Conservation (phyloP, 1,140 invertebrate species). For the Brachionus plicatilis region DNA sequence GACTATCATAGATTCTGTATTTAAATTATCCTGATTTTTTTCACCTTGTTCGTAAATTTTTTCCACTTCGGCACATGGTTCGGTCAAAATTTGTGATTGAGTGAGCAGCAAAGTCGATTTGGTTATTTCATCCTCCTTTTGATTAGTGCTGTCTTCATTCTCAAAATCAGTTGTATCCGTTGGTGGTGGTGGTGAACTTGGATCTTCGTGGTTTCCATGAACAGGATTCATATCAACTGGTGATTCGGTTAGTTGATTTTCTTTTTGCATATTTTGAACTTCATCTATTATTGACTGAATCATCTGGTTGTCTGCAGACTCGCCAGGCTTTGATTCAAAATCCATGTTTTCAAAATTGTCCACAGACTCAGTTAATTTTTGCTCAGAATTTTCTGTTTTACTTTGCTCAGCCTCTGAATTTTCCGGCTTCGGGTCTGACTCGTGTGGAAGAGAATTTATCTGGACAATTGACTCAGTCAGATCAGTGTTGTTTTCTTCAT, state of each 20-base stretch:
- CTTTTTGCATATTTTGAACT: background rate
- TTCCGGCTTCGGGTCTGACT: background rate
- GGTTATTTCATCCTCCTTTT: conserved; percentile 19
- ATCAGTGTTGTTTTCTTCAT: conserved; percentile 14
- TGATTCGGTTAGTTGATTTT: background rate
- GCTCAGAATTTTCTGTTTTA: background rate
- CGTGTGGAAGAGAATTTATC: background rate
- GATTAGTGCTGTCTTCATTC: background rate
- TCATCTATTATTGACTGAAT: background rate
- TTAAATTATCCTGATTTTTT: background rate
- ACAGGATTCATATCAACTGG: background rate
- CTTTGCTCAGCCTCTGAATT: background rate
- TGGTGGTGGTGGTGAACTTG: background rate
- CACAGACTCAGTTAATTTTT: conserved; percentile 6
- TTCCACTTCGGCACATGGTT: background rate
- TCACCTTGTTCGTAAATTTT: background rate
- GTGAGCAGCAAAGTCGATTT: background rate
- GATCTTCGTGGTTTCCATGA: background rate
- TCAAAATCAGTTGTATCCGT: background rate
- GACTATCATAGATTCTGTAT: conserved; percentile 25
- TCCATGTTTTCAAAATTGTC: background rate
- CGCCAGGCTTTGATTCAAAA: background rate
- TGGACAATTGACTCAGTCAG: background rate
- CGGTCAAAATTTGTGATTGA: conserved; percentile 2
- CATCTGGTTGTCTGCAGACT: background rate